Percentiles rank a stretch among this genome's conserved stretches.
These are phyloP conservation scores for Fistularia commersonii DNA, from an alignment of 2,797 vertebrate species.

Conservation along the genomic window DNA sequence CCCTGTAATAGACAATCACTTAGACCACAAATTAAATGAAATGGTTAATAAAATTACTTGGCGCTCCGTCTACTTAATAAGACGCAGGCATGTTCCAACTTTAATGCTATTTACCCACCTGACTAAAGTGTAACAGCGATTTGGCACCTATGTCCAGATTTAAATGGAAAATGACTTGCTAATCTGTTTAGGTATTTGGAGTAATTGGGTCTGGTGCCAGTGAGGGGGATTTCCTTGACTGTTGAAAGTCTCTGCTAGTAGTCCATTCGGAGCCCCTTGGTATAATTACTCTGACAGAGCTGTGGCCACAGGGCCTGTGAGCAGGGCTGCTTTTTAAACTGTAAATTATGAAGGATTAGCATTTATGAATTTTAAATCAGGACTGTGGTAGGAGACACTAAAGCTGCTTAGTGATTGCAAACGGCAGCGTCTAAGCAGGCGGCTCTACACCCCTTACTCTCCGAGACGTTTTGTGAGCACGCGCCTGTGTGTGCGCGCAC, in stretches of 20 bases:
- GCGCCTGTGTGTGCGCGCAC: slow-evolving; percentile 16
- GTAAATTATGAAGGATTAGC: slow-evolving; percentile 99
- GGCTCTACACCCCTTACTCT: slow-evolving; percentile 84
- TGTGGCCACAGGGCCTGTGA: slow-evolving; percentile 99
- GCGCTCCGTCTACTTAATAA: slow-evolving; percentile 63
- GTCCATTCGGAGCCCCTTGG: slow-evolving; percentile 98
- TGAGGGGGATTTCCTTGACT: slow-evolving; percentile 94
- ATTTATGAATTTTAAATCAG: slow-evolving; percentile 99
- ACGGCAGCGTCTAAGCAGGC: slow-evolving; percentile 88
- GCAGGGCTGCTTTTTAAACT: slow-evolving; percentile 99
- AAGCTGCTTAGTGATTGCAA: slow-evolving; percentile 99
- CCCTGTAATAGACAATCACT: slow-evolving; percentile 69
- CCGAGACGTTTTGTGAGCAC: slow-evolving; percentile 57
- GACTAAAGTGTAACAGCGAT: slow-evolving; percentile 88
- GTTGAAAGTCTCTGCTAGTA: slow-evolving; percentile 98
- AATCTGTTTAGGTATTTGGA: slow-evolving; percentile 99
- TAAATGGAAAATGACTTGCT: slow-evolving; percentile 98
- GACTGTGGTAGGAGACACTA: slow-evolving; percentile 99
- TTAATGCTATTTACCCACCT: slow-evolving; percentile 95
- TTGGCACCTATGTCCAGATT: slow-evolving; percentile 96
- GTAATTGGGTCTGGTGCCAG: slow-evolving; percentile 99
- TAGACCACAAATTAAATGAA: slow-evolving; percentile 67
- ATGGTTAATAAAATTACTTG: slow-evolving; percentile 72
- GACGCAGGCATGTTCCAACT: slow-evolving; percentile 69
- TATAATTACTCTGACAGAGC: slow-evolving; percentile 99